phyloP scores from a whole-genome alignment of 2,797 vertebrate species.

The Fistularia commersonii region DNA sequence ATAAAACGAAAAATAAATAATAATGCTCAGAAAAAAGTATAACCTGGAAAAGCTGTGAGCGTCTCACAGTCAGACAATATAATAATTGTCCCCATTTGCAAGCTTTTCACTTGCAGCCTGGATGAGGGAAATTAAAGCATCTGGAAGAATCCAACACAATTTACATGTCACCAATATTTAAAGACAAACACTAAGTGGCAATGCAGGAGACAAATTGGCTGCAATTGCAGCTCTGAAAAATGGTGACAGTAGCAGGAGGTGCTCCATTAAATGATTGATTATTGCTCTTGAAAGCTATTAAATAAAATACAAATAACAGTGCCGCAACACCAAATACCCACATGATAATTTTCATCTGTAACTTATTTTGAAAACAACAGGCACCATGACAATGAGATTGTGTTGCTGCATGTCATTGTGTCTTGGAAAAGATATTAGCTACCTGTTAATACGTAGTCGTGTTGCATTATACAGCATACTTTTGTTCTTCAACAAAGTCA shows the following conservation, averaged over 20 bases:
- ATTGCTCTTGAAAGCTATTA: constrained; percentile 28
- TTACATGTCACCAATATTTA: constrained; percentile 26
- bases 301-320: constrained; percentile 24
- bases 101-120: constrained; percentile 5
- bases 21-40: neutral
- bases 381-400: constrained; percentile 9
- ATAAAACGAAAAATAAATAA: neutral
- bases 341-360: constrained; percentile 19
- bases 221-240: constrained; percentile 25
- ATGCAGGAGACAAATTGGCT: constrained; percentile 34
- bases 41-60: neutral
- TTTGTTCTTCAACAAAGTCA: constrained; percentile 44
- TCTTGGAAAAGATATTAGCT: constrained; percentile 28
- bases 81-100: constrained; percentile 12
- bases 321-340: neutral
- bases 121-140: constrained; percentile 28
- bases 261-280: constrained; percentile 36
- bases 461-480: constrained; percentile 17
- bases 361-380: constrained; percentile 19
- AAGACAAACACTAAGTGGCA: constrained; percentile 28
- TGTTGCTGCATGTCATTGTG: constrained; percentile 11
- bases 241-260: constrained; percentile 16
- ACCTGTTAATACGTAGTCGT: constrained; percentile 21
- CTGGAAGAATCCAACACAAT: constrained; percentile 16
- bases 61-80: constrained; percentile 1